Evolutionary conservation across 2,888 invertebrate species (phyloP).

Genomic region (Acholoe squamosa): DNA sequence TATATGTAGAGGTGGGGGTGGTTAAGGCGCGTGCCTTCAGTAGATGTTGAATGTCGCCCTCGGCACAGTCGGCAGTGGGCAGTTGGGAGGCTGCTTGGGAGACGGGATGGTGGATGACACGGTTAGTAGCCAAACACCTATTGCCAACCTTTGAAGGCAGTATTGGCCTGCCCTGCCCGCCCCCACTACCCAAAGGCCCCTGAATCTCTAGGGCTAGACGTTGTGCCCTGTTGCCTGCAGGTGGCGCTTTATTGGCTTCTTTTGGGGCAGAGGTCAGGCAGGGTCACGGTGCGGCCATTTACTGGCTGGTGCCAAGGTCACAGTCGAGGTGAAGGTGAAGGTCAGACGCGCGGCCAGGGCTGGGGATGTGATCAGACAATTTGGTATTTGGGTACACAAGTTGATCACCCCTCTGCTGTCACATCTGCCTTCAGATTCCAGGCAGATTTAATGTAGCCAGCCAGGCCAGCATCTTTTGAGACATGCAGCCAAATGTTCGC

Average conservation of each 20-base stretch:
- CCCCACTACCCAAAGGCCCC: neutral
- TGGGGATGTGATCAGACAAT: constrained; percentile 49
- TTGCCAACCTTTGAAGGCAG: constrained; percentile 35
- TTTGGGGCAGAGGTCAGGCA: neutral
- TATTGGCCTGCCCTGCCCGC: constrained; percentile 1
- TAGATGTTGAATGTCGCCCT: neutral
- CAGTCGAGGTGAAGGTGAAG: neutral
- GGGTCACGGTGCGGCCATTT: constrained; percentile 40
- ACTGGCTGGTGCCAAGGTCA: neutral
- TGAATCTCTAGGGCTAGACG: constrained; percentile 28
- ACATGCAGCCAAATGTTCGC: too few relatives aligned
- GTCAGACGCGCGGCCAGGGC: neutral
- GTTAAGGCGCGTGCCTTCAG: neutral
- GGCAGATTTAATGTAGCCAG: too few relatives aligned
- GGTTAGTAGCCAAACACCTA: neutral
- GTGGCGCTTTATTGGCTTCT: constrained; percentile 28
- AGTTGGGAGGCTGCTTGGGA: neutral
- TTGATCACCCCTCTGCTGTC: too few relatives aligned
- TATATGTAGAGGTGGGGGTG: neutral
- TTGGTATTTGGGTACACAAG: neutral
- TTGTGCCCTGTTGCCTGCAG: constrained; percentile 5
- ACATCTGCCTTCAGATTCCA: too few relatives aligned
- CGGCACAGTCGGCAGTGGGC: neutral
- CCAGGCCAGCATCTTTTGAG: too few relatives aligned
- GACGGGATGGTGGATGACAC: neutral